Evolutionary conservation across 2,888 invertebrate genomes (phyloP).

Genomic region (Yponomeuta cagnagella): DNA sequence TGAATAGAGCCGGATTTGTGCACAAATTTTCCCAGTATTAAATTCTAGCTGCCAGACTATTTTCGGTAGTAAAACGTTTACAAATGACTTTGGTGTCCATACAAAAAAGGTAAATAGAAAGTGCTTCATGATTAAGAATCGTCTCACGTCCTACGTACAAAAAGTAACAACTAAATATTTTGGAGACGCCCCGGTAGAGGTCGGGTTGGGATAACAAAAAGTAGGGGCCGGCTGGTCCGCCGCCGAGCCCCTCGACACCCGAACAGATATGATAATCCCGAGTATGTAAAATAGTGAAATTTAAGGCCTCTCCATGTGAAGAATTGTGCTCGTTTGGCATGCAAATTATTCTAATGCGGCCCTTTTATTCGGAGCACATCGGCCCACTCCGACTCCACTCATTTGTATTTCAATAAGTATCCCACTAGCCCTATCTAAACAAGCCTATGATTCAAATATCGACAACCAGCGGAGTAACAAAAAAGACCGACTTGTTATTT

Average conservation of each 20-base stretch:
- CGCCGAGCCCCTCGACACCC: slow-evolving; percentile 51
- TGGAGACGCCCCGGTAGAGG: slow-evolving; percentile 68
- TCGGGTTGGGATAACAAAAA: slow-evolving; percentile 70
- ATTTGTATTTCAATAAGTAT: slow-evolving; percentile 73
- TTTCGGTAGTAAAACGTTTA: neutral
- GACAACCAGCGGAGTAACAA: slow-evolving; percentile 29
- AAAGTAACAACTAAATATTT: slow-evolving; percentile 76
- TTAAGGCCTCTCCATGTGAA: slow-evolving; percentile 75
- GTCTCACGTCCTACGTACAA: slow-evolving; percentile 68
- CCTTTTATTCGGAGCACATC: slow-evolving; percentile 73
- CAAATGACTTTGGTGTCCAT: neutral
- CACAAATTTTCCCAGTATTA: neutral
- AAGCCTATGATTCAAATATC: slow-evolving; percentile 51
- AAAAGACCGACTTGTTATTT: slow-evolving; percentile 42
- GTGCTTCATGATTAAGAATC: slow-evolving; percentile 58
- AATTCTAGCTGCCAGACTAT: neutral
- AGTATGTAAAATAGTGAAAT: slow-evolving; percentile 76
- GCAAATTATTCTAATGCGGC: slow-evolving; percentile 74
- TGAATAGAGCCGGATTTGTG: slow-evolving; percentile 12
- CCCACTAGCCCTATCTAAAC: slow-evolving; percentile 71
- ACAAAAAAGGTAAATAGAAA: slow-evolving; percentile 19
- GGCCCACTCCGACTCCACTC: slow-evolving; percentile 54
- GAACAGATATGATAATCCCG: slow-evolving; percentile 72
- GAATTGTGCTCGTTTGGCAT: slow-evolving; percentile 68
- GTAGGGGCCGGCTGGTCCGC: slow-evolving; percentile 42